A percentile compares a stretch with the other conserved stretches of the same genome.
Conservation (phyloP, 2,888 invertebrate genomes). For the Hyles lineata region DNA sequence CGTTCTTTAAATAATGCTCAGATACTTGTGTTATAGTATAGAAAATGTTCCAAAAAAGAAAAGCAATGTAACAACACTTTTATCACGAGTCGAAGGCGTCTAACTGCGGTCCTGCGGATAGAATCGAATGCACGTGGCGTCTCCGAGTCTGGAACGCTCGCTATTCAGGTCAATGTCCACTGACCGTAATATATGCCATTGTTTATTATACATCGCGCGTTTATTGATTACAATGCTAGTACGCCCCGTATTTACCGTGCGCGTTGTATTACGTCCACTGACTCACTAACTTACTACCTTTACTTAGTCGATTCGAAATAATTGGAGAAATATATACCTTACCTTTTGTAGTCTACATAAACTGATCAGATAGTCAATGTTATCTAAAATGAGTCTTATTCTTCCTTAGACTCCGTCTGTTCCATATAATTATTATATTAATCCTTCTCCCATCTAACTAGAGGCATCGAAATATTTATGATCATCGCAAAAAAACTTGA, state of each 20-base stretch:
- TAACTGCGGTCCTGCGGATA: constrained; percentile 23
- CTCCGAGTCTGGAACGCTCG: constrained; percentile 60
- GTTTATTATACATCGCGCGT: constrained; percentile 30
- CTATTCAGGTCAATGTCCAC: constrained; percentile 65
- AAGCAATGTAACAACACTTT: not conserved
- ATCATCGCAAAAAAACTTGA: not conserved
- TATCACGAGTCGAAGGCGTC: not conserved
- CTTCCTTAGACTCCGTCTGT: too few species aligned
- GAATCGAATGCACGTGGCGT: constrained; percentile 50
- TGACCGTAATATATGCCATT: constrained; percentile 31
- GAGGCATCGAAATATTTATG: too few species aligned
- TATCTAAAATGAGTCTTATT: too few species aligned
- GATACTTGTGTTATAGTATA: not conserved
- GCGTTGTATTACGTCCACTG: not conserved
- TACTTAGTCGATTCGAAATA: not conserved
- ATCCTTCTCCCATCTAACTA: too few species aligned
- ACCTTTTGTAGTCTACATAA: too few species aligned
- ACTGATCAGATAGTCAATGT: too few species aligned
- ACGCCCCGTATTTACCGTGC: constrained; percentile 6
- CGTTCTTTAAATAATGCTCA: too few species aligned
- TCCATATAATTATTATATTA: too few species aligned
- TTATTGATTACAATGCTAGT: constrained; percentile 27
- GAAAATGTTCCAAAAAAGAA: not conserved
- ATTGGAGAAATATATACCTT: too few species aligned
- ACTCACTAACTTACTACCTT: not conserved